Evolutionary conservation across 2,113 vertebrate species (phyloP).

Genomic region (Brienomyrus brachyistius): DNA sequence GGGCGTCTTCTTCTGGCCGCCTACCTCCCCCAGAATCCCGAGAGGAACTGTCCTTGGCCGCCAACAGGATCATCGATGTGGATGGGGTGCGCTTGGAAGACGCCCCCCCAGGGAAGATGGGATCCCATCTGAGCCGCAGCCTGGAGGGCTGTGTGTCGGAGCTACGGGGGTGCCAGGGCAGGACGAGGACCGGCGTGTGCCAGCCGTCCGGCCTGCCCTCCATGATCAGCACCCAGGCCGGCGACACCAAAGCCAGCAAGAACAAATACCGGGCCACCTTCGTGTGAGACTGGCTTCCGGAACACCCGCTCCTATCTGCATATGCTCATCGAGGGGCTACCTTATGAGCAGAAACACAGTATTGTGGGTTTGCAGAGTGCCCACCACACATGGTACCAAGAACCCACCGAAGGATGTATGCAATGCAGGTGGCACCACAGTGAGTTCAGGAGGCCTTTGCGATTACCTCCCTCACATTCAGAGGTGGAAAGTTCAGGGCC

Average conservation of each 20-base stretch:
- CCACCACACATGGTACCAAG: background rate
- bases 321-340: background rate
- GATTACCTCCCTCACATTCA: background rate
- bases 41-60: constrained; percentile 26
- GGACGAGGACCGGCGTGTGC: constrained; percentile 64
- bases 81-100: constrained; percentile 55
- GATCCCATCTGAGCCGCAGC: constrained; percentile 59
- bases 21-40: constrained; percentile 33
- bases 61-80: constrained; percentile 67
- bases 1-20: constrained; percentile 31
- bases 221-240: constrained; percentile 49
- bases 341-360: background rate
- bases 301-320: background rate
- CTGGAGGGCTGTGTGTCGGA: constrained; percentile 67
- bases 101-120: background rate
- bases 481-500: too few relatives aligned
- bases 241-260: constrained; percentile 49
- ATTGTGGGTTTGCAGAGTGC: background rate
- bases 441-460: background rate
- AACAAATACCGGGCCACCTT: constrained; percentile 78
- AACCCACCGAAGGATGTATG: background rate
- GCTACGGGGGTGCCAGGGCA: constrained; percentile 59
- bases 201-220: constrained; percentile 61
- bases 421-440: background rate
- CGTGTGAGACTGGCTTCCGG: constrained; percentile 58